phyloP scores from a whole-genome alignment of 2,113 vertebrate genomes.

The Camelus bactrianus region DNA sequence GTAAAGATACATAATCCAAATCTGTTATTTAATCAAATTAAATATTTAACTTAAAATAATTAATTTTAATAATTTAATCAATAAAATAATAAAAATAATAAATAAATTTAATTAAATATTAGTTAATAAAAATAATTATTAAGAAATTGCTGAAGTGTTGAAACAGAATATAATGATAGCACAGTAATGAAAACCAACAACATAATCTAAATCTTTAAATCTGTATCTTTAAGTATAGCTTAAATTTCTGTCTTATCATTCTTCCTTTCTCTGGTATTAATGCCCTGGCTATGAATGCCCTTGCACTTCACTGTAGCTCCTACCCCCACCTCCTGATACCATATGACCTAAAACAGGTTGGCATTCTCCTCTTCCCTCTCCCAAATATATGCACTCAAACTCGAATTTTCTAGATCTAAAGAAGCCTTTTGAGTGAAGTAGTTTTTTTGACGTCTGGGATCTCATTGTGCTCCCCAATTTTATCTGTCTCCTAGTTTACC shows the following conservation, averaged over 20 bases:
- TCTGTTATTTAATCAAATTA: neutral
- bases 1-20: neutral
- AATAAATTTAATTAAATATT: no score
- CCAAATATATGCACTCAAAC: neutral
- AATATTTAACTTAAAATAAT: no score
- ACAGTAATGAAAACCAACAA: neutral
- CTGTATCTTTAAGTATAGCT: neutral
- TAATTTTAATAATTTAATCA: no score
- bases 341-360: neutral
- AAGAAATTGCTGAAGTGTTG: neutral
- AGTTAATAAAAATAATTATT: neutral
- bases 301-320: fast-evolving
- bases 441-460: neutral
- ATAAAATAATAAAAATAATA: no score
- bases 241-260: neutral
- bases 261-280: neutral
- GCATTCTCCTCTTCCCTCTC: neutral
- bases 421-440: neutral
- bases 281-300: neutral
- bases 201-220: neutral
- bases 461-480: neutral
- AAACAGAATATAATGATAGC: neutral
- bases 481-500: neutral
- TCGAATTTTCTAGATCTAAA: neutral
- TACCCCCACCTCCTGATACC: neutral